phyloP scores from a whole-genome alignment of 2,797 vertebrate species.

The Alcedo quadribrachys region DNA sequence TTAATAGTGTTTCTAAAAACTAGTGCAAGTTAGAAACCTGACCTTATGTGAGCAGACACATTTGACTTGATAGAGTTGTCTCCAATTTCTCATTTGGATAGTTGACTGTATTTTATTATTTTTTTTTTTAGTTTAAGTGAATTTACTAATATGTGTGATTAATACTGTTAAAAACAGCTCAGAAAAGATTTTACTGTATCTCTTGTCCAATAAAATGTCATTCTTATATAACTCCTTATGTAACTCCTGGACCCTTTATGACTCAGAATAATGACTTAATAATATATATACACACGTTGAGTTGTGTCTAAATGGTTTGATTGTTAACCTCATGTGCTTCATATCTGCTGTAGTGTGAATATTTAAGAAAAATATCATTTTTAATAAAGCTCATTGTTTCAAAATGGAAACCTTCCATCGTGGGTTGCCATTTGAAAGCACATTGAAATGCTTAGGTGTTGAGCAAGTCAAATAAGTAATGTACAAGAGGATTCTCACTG shows the following conservation, averaged over 20 bases:
- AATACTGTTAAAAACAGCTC: not conserved
- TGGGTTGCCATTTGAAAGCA: not conserved
- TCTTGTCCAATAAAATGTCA: not conserved
- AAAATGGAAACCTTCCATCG: not conserved
- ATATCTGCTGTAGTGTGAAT: not conserved
- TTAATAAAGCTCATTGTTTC: not conserved
- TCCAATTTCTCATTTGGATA: not conserved
- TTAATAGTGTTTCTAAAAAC: not conserved
- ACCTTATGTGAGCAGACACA: not conserved
- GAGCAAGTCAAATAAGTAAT: rapidly evolving
- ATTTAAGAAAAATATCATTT: not conserved
- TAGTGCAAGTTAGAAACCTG: not conserved
- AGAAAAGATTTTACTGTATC: not conserved
- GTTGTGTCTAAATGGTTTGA: not conserved
- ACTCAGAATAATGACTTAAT: no score
- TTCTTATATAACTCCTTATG: no score
- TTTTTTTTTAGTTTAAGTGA: not conserved
- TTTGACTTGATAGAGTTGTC: not conserved
- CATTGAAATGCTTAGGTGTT: not conserved
- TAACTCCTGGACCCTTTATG: not conserved
- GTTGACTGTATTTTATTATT: not conserved
- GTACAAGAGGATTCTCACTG: rapidly evolving
- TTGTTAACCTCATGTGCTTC: not conserved
- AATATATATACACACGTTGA: not conserved
- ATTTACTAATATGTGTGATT: not conserved